These are phyloP conservation scores for Orchestes rusci DNA, from an alignment of 2,888 invertebrate genomes.

Conservation along the genomic window DNA sequence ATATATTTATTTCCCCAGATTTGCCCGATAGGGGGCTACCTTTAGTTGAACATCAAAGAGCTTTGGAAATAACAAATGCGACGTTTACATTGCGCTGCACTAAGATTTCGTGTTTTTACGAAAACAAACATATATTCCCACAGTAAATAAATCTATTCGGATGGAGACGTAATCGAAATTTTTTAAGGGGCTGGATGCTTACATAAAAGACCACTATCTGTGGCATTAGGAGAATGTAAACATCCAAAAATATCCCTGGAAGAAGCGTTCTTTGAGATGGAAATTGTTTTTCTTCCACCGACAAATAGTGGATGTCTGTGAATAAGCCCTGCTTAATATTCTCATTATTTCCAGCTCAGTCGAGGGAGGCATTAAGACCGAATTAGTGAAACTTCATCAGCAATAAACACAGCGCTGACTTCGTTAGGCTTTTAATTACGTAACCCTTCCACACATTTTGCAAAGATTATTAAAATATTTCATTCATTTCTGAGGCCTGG, in stretches of 20 bases:
- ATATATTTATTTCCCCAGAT: constrained; percentile 27
- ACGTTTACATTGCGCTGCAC: constrained; percentile 38
- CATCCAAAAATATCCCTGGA: no score
- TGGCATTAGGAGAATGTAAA: no score
- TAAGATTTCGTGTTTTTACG: constrained; percentile 38
- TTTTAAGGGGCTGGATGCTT: no score
- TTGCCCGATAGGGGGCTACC: constrained; percentile 26
- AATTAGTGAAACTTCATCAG: constrained; percentile 41
- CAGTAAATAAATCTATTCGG: constrained; percentile 33
- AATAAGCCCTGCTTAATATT: no score
- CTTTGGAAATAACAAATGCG: constrained; percentile 26
- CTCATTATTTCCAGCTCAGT: no score
- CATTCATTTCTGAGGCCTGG: constrained; percentile 31
- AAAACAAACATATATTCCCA: constrained; percentile 39
- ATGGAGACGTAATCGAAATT: constrained; percentile 22
- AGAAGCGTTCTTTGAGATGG: no score
- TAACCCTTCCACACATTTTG: constrained; percentile 33
- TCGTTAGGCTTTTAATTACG: constrained; percentile 40
- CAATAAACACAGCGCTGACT: constrained; percentile 36
- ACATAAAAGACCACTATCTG: no score
- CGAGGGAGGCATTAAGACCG: no score
- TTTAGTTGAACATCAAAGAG: constrained; percentile 30
- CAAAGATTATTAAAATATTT: constrained; percentile 40
- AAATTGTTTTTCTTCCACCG: no score
- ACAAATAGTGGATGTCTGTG: no score